Base-by-base conservation (phyloP, 2,113 vertebrate species). In the Aldabrachelys gigantea region DNA sequence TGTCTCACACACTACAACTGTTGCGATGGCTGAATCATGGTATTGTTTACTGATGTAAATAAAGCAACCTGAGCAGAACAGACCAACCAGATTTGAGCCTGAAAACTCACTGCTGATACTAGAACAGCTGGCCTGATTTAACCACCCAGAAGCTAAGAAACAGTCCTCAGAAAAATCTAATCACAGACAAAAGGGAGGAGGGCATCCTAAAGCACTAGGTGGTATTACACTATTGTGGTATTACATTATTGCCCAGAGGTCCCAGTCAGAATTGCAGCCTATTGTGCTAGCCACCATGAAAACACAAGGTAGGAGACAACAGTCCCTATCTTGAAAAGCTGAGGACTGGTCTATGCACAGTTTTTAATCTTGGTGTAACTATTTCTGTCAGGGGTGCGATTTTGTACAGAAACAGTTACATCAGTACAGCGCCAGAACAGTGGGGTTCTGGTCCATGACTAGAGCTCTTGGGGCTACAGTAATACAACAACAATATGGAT, bases 31-130 rank as follows among this genome's bases (percentile, higher is more conserved):
- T 53, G 49, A 95, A 88, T 47, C 79, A 65, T 14, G 24, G 75
- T 47, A 41, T 0, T 44, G 21, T 62, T 57, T 49, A 75, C 78
- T 80, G 35, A 76, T 0, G 1, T 49, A 53, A 85, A 80, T 16
- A 78, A 85, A 87, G 53, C 25, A 78, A 78, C 75, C 75, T 27
- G 75, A 78, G 38, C 75, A 47, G 75, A 78, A 44, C 11, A 47
- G 75, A 25, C 41, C 75, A 78, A 47, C 11, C 75, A 47, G 41
- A 78, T 44, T 8, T 78, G 25, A 29, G 24, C 4, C 41, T 47
- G 75, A 78, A 44, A 76, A 76, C 38, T 76, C 38, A 25, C 38
- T 22, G 22, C 72, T 76, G 72, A 76, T 3, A 41, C n/a, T 7
- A 76, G 10, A 47, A 14, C 24, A 29, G 44, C 41, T 78, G 41